A percentile compares a stretch with the other conserved stretches of the same genome.
phyloP scores from a whole-genome alignment of 2,888 invertebrate species.

The Lasioglossum calceatum region DNA sequence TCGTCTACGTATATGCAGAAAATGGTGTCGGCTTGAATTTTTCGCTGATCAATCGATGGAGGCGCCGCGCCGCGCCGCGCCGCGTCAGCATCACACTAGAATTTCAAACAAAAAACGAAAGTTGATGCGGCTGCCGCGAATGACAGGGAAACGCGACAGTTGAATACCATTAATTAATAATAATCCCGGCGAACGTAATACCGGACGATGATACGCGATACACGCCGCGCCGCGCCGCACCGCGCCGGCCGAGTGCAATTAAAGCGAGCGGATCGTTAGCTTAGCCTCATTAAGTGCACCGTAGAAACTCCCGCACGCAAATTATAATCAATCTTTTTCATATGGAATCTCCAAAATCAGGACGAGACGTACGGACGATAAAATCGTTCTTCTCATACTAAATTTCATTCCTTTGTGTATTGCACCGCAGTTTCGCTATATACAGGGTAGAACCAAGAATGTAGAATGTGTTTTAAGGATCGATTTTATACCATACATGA shows the following conservation, averaged over 20 bases:
- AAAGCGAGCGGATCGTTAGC: slow-evolving; percentile 16
- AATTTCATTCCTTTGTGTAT: neutral
- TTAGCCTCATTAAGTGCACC: slow-evolving; percentile 5
- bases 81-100: neutral
- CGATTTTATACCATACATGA: neutral
- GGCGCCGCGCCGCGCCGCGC: neutral
- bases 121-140: neutral
- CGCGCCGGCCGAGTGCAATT: neutral
- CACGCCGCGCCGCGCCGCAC: too few relatives aligned
- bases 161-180: slow-evolving; percentile 24
- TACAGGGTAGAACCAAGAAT: neutral
- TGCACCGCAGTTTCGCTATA: neutral
- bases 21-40: neutral
- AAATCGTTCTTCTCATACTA: neutral
- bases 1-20: neutral
- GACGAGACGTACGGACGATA: neutral
- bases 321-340: neutral
- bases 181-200: slow-evolving; percentile 4
- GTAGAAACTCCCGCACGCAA: neutral
- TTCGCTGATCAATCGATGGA: neutral
- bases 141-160: neutral
- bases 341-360: neutral
- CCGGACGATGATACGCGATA: neutral
- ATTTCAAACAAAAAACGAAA: neutral
- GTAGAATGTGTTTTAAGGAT: neutral